Percentiles rank a stretch among this genome's conserved stretches.
These are phyloP conservation scores for Dreissena polymorpha DNA, from an alignment of 1,140 invertebrate genomes.

Conservation along the genomic window DNA sequence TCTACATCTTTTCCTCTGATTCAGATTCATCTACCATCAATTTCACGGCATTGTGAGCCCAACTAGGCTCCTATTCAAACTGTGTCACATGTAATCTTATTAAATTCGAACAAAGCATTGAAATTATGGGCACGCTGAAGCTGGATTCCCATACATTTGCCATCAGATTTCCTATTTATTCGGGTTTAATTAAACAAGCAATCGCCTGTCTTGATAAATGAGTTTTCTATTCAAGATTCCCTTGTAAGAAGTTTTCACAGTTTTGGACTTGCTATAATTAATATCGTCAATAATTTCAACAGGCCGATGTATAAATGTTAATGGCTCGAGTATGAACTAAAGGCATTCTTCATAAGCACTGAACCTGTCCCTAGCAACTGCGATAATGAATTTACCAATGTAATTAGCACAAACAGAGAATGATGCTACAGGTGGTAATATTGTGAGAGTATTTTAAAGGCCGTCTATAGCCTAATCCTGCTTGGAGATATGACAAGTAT, in stretches of 20 bases:
- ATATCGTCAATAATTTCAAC: conserved; percentile 43
- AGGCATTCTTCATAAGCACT: conserved; percentile 20
- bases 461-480: no score
- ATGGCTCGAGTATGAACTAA: no score
- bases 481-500: no score
- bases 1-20: not conserved
- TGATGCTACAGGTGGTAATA: no score
- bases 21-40: conserved; percentile 35
- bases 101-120: conserved; percentile 33
- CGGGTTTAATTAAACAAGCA: conserved; percentile 48
- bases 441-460: no score
- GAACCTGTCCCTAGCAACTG: not conserved
- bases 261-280: conserved; percentile 39
- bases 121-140: conserved; percentile 38
- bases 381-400: no score
- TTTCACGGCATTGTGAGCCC: conserved; percentile 39
- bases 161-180: conserved; percentile 38
- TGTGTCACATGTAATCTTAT: conserved; percentile 48
- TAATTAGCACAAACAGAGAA: no score
- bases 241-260: conserved; percentile 13
- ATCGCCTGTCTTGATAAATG: conserved; percentile 8
- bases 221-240: conserved; percentile 27
- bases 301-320: no score
- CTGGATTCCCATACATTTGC: conserved; percentile 35
- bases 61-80: conserved; percentile 39